Conservation (phyloP, 2,113 vertebrate genomes). For the Aphyosemion australe region DNA sequence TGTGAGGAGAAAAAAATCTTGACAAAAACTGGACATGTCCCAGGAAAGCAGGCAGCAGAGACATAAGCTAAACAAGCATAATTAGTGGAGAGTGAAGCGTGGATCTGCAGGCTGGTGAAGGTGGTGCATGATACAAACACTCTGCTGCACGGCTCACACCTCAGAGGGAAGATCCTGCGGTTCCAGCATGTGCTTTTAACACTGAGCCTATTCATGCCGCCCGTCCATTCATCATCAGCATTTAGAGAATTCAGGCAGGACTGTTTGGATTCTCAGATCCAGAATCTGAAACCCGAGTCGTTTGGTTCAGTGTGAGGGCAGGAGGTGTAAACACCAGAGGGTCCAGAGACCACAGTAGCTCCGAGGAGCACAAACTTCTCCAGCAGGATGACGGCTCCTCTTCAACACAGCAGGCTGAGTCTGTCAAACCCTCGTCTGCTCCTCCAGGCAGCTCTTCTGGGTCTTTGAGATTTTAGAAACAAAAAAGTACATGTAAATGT, state of each 20-base stretch:
- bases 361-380: not conserved
- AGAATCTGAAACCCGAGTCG: constrained; percentile 55
- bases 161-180: constrained; percentile 16
- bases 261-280: constrained; percentile 63
- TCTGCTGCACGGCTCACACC: constrained; percentile 13
- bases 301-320: constrained; percentile 27
- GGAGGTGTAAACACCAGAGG: constrained; percentile 28
- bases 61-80: constrained; percentile 68
- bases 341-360: constrained; percentile 8
- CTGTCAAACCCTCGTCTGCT: not conserved
- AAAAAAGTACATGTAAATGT: not conserved
- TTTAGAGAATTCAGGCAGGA: constrained; percentile 46
- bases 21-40: constrained; percentile 27
- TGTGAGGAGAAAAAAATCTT: not conserved
- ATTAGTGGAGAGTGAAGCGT: constrained; percentile 32
- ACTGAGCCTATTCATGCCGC: constrained; percentile 58
- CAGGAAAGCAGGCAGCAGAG: constrained; percentile 56
- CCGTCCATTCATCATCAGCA: constrained; percentile 67
- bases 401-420: not conserved
- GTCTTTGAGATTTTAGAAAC: too few species aligned
- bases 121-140: constrained; percentile 33
- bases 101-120: constrained; percentile 26
- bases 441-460: not conserved
- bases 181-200: constrained; percentile 39
- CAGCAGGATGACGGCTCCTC: not conserved